A percentile compares a stretch with the other conserved stretches of the same genome.
phyloP scores from a whole-genome alignment of 2,113 vertebrate genomes.

The Dromiciops gliroides region DNA sequence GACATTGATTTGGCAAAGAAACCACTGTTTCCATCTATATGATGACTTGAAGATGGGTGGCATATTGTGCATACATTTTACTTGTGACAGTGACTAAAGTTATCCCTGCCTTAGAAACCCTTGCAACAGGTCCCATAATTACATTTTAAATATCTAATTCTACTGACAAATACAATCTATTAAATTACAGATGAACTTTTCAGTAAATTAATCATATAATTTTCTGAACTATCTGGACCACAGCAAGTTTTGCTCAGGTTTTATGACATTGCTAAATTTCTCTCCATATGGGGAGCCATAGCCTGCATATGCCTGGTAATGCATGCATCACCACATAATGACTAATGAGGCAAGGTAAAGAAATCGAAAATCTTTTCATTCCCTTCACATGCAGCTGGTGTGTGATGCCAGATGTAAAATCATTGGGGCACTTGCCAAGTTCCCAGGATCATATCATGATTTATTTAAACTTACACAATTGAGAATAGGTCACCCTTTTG shows the following conservation, averaged over 20 bases:
- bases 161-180: conserved; percentile 21
- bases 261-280: conserved; percentile 75
- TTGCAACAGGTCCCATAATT: conserved; percentile 76
- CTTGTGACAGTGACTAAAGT: conserved; percentile 66
- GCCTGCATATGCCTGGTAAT: conserved; percentile 60
- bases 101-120: conserved; percentile 64
- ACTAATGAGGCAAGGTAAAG: conserved; percentile 83
- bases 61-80: conserved; percentile 72
- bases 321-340: conserved; percentile 76
- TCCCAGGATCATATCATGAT: conserved; percentile 79
- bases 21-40: conserved; percentile 65
- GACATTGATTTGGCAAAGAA: conserved; percentile 73
- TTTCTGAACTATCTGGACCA: conserved; percentile 66
- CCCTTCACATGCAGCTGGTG: conserved; percentile 72
- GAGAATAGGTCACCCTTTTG: conserved; percentile 73
- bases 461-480: conserved; percentile 79
- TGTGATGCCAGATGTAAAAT: conserved; percentile 81
- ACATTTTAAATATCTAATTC: conserved; percentile 60
- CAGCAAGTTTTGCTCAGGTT: conserved; percentile 71
- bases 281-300: conserved; percentile 77
- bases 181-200: conserved; percentile 72
- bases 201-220: conserved; percentile 69
- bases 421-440: conserved; percentile 78
- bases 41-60: conserved; percentile 74
- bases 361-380: conserved; percentile 71